Evolutionary conservation across 2,113 vertebrate genomes (phyloP).

Genomic region (Psittacula cyanocephala): DNA sequence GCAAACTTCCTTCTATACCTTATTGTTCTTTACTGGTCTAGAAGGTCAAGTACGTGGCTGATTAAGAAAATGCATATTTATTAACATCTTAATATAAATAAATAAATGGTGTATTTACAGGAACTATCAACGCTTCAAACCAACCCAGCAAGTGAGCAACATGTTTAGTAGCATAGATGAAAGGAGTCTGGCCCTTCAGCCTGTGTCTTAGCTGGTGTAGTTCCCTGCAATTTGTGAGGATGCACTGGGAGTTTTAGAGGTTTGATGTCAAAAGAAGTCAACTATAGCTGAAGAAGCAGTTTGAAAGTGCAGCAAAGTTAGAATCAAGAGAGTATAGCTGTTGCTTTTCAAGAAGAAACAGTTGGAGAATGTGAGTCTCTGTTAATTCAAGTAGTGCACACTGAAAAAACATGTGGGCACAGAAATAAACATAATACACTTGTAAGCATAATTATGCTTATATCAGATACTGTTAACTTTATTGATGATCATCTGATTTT

Average conservation of each 20-base stretch:
- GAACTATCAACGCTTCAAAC: not conserved
- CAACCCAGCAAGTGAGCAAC: not conserved
- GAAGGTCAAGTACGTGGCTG: not conserved
- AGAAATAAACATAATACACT: not conserved
- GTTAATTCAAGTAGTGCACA: not conserved
- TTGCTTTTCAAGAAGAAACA: not conserved
- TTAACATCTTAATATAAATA: not conserved
- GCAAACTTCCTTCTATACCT: not conserved
- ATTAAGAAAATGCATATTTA: not conserved
- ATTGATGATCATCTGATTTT: not conserved
- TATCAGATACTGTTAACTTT: not conserved
- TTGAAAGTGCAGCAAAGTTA: not conserved
- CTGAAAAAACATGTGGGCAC: not conserved
- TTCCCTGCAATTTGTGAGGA: not conserved
- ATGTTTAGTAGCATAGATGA: not conserved
- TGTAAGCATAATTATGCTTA: not conserved
- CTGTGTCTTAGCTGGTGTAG: not conserved
- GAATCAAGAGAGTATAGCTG: not conserved
- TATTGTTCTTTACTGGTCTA: not conserved
- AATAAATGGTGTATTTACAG: not conserved
- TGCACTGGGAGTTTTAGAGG: not conserved
- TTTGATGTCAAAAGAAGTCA: not conserved
- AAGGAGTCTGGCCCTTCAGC: not conserved
- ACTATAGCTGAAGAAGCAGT: not conserved
- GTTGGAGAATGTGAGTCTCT: not conserved